These are phyloP conservation scores for Harpagifer antarcticus DNA, from an alignment of 2,797 vertebrate genomes.

Conservation along the genomic window DNA sequence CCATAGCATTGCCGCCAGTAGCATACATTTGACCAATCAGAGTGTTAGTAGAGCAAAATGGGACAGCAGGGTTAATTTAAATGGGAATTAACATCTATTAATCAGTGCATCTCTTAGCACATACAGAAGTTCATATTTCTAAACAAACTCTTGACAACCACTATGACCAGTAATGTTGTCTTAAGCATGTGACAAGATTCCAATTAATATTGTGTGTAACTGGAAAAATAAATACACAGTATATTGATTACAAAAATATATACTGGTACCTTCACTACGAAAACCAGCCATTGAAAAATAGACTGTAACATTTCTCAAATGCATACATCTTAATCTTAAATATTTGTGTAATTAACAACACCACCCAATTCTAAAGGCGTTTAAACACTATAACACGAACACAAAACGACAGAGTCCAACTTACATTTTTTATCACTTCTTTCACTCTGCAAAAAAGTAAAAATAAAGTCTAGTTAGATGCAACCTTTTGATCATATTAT, in stretches of 20 bases:
- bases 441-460: constrained; percentile 89
- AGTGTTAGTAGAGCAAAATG: constrained; percentile 65
- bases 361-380: neutral
- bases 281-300: constrained; percentile 10
- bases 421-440: constrained; percentile 98
- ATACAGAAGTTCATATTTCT: constrained; percentile 19
- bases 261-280: neutral
- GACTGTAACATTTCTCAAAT: constrained; percentile 24
- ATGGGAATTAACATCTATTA: constrained; percentile 18
- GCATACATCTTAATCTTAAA: neutral
- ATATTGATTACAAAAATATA: neutral
- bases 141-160: constrained; percentile 25
- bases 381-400: neutral
- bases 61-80: constrained; percentile 40
- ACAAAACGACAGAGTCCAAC: constrained; percentile 61
- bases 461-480: constrained; percentile 36
- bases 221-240: constrained; percentile 1
- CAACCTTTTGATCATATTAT: neutral
- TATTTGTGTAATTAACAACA: neutral
- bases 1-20: constrained; percentile 87
- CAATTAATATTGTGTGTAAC: neutral
- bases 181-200: neutral
- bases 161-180: constrained; percentile 15
- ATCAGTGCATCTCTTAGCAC: constrained; percentile 25
- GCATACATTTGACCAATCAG: constrained; percentile 72